Percentiles rank a stretch among this genome's conserved stretches.
phyloP scores from a whole-genome alignment of 2,113 vertebrate genomes.

The Lota lota region DNA sequence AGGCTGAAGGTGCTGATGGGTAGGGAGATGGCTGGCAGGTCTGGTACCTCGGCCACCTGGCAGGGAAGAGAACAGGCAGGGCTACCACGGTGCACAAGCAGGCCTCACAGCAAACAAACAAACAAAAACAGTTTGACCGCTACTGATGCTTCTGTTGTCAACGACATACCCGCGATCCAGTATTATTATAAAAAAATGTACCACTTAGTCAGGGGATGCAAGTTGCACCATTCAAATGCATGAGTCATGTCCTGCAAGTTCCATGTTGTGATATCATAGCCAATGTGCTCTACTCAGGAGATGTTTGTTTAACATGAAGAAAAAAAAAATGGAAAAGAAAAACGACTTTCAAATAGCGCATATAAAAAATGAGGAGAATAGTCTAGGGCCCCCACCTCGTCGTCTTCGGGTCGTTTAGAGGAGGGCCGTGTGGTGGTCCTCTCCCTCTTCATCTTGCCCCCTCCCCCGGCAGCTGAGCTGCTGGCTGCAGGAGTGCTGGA shows the following conservation, averaged over 20 bases:
- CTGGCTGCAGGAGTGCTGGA: conserved; percentile 81
- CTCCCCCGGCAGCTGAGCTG: conserved; percentile 70
- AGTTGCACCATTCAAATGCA: too few species aligned
- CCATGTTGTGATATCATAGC: too few species aligned
- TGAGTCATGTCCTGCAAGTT: too few species aligned
- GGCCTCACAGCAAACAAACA: background rate
- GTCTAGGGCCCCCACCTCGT: conserved; percentile 70
- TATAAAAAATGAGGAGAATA: too few species aligned
- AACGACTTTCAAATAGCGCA: too few species aligned
- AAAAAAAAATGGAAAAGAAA: too few species aligned
- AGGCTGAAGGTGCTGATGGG: conserved; percentile 81
- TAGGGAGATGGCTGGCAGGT: conserved; percentile 83
- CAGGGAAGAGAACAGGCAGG: conserved; percentile 6
- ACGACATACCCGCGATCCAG: too few species aligned
- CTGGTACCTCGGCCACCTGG: conserved; percentile 75
- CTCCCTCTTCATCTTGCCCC: conserved; percentile 90
- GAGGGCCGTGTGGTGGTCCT: conserved; percentile 69
- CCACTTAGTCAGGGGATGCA: too few species aligned
- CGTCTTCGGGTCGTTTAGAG: conserved; percentile 73
- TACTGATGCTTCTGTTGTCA: too few species aligned
- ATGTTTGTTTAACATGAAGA: too few species aligned
- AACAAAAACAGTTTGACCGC: background rate
- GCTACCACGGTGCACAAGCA: background rate
- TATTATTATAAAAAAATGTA: too few species aligned
- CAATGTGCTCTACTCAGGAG: too few species aligned